Evolutionary conservation across 2,797 vertebrate genomes (phyloP).

Genomic region (Ciconia nigra): DNA sequence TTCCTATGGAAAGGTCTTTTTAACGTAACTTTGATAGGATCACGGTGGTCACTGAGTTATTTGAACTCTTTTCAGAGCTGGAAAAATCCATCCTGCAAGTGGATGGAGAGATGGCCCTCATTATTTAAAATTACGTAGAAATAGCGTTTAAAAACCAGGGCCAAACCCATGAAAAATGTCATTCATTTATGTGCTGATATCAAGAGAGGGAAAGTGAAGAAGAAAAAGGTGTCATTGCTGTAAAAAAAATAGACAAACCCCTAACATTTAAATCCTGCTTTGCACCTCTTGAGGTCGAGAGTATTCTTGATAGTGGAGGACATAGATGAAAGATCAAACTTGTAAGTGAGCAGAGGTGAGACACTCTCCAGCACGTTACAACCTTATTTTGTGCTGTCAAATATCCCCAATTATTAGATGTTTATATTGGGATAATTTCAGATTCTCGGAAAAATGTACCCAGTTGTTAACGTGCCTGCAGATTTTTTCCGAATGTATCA

Average conservation of each 20-base stretch:
- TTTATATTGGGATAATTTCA: not conserved
- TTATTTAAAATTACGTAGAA: not conserved
- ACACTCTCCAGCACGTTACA: not conserved
- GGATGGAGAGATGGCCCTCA: not conserved
- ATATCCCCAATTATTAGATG: not conserved
- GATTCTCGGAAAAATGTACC: not conserved
- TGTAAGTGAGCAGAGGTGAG: not conserved
- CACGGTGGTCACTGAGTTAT: not conserved
- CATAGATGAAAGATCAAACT: not conserved
- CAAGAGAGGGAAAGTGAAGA: not conserved
- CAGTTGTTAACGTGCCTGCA: not conserved
- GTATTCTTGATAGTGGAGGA: not conserved
- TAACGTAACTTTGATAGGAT: not conserved
- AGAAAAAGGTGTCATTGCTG: not conserved
- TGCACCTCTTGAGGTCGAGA: not conserved
- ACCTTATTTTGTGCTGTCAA: not conserved
- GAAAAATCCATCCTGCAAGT: not conserved
- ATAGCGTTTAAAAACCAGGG: not conserved
- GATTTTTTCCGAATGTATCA: not conserved
- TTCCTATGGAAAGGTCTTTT: not conserved
- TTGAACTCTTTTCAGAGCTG: not conserved
- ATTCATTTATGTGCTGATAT: not conserved
- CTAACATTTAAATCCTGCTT: not conserved
- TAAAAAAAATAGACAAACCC: not conserved
- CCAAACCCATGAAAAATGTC: not conserved